These are phyloP conservation scores for Eolophus roseicapilla DNA, from an alignment of 2,113 vertebrate genomes.

Conservation along the genomic window DNA sequence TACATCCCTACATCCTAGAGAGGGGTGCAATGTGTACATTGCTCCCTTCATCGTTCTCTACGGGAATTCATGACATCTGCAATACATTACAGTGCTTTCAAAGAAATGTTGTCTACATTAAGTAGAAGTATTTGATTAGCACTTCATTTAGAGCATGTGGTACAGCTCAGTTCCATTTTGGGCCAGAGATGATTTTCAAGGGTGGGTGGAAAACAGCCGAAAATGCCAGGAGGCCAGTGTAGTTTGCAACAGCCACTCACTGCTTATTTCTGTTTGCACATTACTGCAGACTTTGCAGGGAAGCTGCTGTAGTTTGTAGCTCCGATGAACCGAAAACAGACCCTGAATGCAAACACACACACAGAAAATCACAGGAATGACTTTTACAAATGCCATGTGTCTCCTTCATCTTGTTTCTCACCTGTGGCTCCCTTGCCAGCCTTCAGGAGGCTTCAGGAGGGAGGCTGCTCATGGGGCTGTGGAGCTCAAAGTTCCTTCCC, in stretches of 20 bases:
- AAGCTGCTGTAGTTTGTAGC: neutral
- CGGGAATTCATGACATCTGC: neutral
- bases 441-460: neutral
- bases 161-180: constrained; percentile 24
- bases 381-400: too few species aligned
- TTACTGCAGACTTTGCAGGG: neutral
- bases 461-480: neutral
- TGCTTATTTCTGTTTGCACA: neutral
- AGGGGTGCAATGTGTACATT: neutral
- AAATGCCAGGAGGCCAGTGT: constrained; percentile 1
- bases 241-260: neutral
- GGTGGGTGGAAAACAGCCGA: constrained; percentile 2
- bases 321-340: too few species aligned
- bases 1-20: neutral
- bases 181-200: constrained; percentile 13
- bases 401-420: neutral
- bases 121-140: constrained; percentile 64
- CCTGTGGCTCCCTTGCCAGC: accelerated
- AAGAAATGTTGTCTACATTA: constrained; percentile 13
- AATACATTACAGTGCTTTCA: neutral
- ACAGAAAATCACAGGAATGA: neutral
- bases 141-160: constrained; percentile 60
- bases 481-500: neutral
- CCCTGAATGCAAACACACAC: neutral
- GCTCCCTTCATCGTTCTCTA: neutral